phyloP scores from a whole-genome alignment of 2,888 invertebrate genomes.

The Lissocephala sabroskyi region DNA sequence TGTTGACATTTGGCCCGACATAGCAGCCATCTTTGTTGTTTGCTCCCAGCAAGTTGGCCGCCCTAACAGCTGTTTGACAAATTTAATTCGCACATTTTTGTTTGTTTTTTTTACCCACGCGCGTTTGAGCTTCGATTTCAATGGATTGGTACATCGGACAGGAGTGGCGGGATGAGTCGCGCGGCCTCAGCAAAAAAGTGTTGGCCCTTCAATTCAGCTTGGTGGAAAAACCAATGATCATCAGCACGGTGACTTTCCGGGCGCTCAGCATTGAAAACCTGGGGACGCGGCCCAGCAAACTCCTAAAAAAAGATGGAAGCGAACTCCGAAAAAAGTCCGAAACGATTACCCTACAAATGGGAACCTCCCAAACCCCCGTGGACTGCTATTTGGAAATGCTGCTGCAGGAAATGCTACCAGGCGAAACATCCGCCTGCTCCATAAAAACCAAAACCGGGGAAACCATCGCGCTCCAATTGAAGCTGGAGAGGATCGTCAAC shows the following conservation, averaged over 20 bases:
- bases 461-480: constrained; percentile 65
- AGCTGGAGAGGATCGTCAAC: constrained; percentile 68
- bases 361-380: constrained; percentile 72
- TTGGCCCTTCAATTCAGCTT: constrained; percentile 47
- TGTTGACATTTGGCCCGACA: too few species aligned
- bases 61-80: too few species aligned
- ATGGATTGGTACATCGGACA: constrained; percentile 70
- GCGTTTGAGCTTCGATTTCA: too few species aligned
- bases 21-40: too few species aligned
- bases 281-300: constrained; percentile 46
- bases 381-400: constrained; percentile 73
- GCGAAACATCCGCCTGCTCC: constrained; percentile 73
- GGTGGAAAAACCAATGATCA: constrained; percentile 63
- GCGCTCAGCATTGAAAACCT: constrained; percentile 54
- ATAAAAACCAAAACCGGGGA: constrained; percentile 62
- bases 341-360: constrained; percentile 61
- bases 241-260: constrained; percentile 59
- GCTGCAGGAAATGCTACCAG: constrained; percentile 72
- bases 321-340: constrained; percentile 11
- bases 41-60: too few species aligned
- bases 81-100: too few species aligned
- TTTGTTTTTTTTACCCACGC: too few species aligned
- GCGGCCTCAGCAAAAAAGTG: constrained; percentile 67
- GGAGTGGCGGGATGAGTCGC: constrained; percentile 54
- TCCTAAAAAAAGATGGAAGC: too few species aligned